Evolutionary conservation across 1,140 invertebrate species (phyloP).

Genomic region (Calosoma granatense): DNA sequence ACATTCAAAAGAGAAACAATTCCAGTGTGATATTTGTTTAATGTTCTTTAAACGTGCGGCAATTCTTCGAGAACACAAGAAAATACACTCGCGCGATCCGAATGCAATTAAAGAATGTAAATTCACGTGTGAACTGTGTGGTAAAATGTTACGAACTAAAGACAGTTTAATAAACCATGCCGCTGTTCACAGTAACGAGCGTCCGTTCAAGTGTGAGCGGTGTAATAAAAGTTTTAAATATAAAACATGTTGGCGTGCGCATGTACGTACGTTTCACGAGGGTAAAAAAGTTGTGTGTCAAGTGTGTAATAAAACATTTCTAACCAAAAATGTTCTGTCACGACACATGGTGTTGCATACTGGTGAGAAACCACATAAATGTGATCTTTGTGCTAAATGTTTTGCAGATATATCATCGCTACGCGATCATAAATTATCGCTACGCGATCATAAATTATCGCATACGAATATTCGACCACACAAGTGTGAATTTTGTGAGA

Average conservation of each 20-base stretch:
- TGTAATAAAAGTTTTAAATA: slow-evolving; percentile 51
- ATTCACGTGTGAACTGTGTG: slow-evolving; percentile 19
- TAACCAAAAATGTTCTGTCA: background rate
- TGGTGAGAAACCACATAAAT: background rate
- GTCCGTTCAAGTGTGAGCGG: slow-evolving; percentile 55
- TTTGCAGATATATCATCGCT: background rate
- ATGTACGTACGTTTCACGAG: slow-evolving; percentile 16
- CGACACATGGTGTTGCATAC: background rate
- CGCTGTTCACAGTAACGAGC: slow-evolving; percentile 50
- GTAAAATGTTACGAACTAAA: slow-evolving; percentile 11
- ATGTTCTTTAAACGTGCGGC: background rate
- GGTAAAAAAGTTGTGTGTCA: slow-evolving; percentile 13
- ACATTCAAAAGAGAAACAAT: background rate
- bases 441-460: background rate
- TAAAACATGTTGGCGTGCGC: slow-evolving; percentile 26
- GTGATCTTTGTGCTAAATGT: background rate
- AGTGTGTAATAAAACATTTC: slow-evolving; percentile 14
- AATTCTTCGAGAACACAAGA: background rate
- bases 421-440: no score
- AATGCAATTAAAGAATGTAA: slow-evolving; percentile 20
- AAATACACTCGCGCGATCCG: background rate
- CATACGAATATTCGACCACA: background rate
- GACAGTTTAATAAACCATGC: slow-evolving; percentile 36
- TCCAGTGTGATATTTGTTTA: slow-evolving; percentile 12
- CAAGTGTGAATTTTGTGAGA: background rate